Percentiles rank a stretch among this genome's conserved stretches.
phyloP scores from a whole-genome alignment of 64 coral and sea anemone genomes.

The Pocillopora verrucosa region DNA sequence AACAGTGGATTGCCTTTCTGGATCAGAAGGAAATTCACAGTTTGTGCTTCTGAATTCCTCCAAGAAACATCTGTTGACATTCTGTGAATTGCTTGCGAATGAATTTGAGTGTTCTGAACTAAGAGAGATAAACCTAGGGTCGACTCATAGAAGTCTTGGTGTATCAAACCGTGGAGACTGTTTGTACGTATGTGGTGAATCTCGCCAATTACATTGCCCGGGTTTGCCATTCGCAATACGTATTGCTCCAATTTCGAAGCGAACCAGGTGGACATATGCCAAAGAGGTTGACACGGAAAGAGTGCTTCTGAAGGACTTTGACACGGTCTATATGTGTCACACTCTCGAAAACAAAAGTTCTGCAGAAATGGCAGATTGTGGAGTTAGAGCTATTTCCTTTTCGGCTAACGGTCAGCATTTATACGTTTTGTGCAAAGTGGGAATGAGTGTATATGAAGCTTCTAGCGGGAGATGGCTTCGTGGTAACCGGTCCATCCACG shows the following conservation, averaged over 20 bases:
- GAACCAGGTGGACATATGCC: slow-evolving; percentile 13
- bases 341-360: neutral
- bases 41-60: slow-evolving; percentile 40
- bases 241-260: slow-evolving; percentile 39
- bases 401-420: slow-evolving; percentile 51
- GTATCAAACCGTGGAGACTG: slow-evolving; percentile 27
- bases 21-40: slow-evolving; percentile 29
- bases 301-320: slow-evolving; percentile 41
- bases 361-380: neutral
- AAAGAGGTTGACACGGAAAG: slow-evolving; percentile 33
- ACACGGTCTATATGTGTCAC: slow-evolving; percentile 52
- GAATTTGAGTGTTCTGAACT: neutral
- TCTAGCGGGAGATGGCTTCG: slow-evolving; percentile 24
- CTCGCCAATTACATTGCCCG: neutral
- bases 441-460: slow-evolving; percentile 46
- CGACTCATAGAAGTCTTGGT: slow-evolving; percentile 45
- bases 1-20: slow-evolving; percentile 33
- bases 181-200: slow-evolving; percentile 46
- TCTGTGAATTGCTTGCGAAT: slow-evolving; percentile 15
- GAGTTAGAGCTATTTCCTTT: slow-evolving; percentile 36
- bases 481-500: neutral
- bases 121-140: neutral
- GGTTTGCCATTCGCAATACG: slow-evolving; percentile 25
- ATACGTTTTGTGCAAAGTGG: slow-evolving; percentile 38
- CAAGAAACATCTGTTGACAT: slow-evolving; percentile 23